phyloP scores from a whole-genome alignment of 1,140 invertebrate species.

The Diorhabda carinulata region DNA sequence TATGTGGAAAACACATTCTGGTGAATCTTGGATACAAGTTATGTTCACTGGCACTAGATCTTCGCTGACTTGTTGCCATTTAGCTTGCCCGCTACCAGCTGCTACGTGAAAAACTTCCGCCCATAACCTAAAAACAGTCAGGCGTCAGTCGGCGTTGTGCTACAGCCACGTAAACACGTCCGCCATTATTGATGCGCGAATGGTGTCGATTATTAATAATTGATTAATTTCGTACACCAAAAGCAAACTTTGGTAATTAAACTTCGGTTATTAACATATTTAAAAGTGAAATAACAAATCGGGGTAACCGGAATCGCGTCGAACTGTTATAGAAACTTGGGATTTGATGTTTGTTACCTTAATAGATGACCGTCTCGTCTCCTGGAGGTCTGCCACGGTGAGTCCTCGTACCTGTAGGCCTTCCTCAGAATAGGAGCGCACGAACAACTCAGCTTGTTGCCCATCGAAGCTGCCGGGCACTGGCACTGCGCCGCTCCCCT shows the following conservation, averaged over 20 bases:
- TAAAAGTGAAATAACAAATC: no score
- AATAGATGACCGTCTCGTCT: slow-evolving; percentile 86
- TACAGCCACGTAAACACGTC: no score
- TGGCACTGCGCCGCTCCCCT: slow-evolving; percentile 50
- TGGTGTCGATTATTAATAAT: no score
- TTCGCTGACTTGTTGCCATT: slow-evolving; percentile 96
- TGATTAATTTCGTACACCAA: no score
- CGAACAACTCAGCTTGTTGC: slow-evolving; percentile 92
- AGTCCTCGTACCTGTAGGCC: slow-evolving; percentile 90
- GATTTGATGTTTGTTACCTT: slow-evolving; percentile 58
- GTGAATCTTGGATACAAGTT: slow-evolving; percentile 92
- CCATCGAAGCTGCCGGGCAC: slow-evolving; percentile 65
- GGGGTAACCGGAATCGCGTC: no score
- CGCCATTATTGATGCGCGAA: no score
- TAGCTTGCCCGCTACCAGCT: slow-evolving; percentile 81
- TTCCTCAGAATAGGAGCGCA: slow-evolving; percentile 91
- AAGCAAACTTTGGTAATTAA: no score
- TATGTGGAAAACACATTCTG: slow-evolving; percentile 95
- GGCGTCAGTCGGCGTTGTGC: no score
- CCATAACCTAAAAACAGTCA: slow-evolving; percentile 72
- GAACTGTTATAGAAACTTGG: no score
- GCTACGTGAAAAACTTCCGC: slow-evolving; percentile 96
- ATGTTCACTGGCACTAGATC: slow-evolving; percentile 97
- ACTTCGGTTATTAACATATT: no score
- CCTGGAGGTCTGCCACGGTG: slow-evolving; percentile 83